Conservation (phyloP, 2,113 vertebrate species). For the Podarcis cretensis region DNA sequence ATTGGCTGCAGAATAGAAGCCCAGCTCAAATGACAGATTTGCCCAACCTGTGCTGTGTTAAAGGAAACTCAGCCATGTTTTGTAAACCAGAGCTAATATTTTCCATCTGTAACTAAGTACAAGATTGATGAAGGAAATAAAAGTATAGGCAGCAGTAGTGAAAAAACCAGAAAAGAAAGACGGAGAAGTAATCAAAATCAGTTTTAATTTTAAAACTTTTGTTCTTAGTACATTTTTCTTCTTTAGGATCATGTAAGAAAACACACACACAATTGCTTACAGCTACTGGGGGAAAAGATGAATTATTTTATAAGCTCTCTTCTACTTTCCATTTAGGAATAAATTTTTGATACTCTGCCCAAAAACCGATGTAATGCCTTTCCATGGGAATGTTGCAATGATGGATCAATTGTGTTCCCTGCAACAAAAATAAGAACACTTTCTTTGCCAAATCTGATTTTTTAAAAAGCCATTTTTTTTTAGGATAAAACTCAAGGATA, state of each 20-base stretch:
- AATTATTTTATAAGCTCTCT: constrained; percentile 2
- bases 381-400: constrained; percentile 7
- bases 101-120: constrained; percentile 83
- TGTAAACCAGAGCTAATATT: constrained; percentile 86
- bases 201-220: background rate
- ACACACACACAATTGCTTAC: background rate
- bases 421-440: background rate
- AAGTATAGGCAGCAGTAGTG: constrained; percentile 66
- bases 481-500: background rate
- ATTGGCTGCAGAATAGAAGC: constrained; percentile 81
- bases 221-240: background rate
- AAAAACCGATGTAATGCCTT: background rate
- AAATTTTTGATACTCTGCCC: background rate
- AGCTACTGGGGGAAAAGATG: background rate
- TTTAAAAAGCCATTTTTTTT: background rate
- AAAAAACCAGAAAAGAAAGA: background rate
- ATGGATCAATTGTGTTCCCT: background rate
- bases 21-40: constrained; percentile 85
- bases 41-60: constrained; percentile 83
- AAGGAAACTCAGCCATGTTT: constrained; percentile 73
- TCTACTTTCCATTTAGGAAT: background rate
- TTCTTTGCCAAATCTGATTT: background rate
- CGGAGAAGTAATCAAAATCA: background rate
- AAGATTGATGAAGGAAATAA: constrained; percentile 80
- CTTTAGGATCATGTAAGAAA: background rate